Percentiles rank a stretch among this genome's conserved stretches.
phyloP scores from a whole-genome alignment of 2,888 invertebrate genomes.

The Tortricodes alternella region DNA sequence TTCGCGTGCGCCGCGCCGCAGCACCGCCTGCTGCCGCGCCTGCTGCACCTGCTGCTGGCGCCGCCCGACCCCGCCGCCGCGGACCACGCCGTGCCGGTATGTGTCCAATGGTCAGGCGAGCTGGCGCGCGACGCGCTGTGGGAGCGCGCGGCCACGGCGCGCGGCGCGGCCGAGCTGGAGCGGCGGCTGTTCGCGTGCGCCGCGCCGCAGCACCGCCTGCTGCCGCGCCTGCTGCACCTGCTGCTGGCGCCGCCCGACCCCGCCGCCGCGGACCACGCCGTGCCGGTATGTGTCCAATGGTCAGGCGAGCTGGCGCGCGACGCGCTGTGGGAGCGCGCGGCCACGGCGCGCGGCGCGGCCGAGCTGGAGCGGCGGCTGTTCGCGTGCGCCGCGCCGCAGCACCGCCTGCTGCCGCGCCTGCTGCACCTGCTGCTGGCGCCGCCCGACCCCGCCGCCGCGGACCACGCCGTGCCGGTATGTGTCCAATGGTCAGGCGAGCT shows the following conservation, averaged over 20 bases:
- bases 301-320: slow-evolving; percentile 61
- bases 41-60: slow-evolving; percentile 23
- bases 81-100: slow-evolving; percentile 35
- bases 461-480: slow-evolving; percentile 41
- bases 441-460: slow-evolving; percentile 36
- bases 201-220: slow-evolving; percentile 54
- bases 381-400: slow-evolving; percentile 59
- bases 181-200: slow-evolving; percentile 76
- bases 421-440: slow-evolving; percentile 22
- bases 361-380: slow-evolving; percentile 75
- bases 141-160: slow-evolving; percentile 65
- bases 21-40: too few species aligned
- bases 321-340: slow-evolving; percentile 58
- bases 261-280: slow-evolving; percentile 29
- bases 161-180: slow-evolving; percentile 69
- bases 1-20: slow-evolving; percentile 65
- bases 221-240: too few species aligned
- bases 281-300: slow-evolving; percentile 53
- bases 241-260: slow-evolving; percentile 33
- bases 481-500: too few species aligned
- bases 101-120: too few species aligned
- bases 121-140: slow-evolving; percentile 50
- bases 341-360: slow-evolving; percentile 65
- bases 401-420: too few species aligned
- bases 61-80: slow-evolving; percentile 36